phyloP scores from a whole-genome alignment of 2,113 vertebrate genomes.

The Indri indri region DNA sequence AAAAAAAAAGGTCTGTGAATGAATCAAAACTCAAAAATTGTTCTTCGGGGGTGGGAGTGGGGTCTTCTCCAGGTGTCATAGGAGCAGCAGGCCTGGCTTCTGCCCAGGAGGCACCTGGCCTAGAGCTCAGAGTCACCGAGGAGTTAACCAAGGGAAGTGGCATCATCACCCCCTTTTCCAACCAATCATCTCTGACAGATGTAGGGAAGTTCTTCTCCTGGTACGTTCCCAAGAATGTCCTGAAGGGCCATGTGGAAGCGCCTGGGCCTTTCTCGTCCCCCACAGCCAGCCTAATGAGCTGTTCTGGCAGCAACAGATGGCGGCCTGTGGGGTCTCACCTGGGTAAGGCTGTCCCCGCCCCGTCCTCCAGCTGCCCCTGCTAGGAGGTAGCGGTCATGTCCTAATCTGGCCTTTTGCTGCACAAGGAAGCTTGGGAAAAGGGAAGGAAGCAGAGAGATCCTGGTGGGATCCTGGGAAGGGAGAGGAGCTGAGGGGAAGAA shows the following conservation, averaged over 20 bases:
- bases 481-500: neutral
- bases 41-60: neutral
- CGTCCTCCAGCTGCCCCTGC: neutral
- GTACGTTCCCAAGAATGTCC: neutral
- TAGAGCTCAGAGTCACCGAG: neutral
- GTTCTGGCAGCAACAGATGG: slow-evolving; percentile 50
- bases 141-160: neutral
- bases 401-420: neutral
- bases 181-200: neutral
- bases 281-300: slow-evolving; percentile 34
- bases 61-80: neutral
- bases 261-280: neutral
- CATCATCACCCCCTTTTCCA: neutral
- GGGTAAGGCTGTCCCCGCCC: neutral
- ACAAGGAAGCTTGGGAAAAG: neutral
- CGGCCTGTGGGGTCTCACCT: slow-evolving; percentile 11
- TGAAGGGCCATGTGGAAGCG: neutral
- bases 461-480: neutral
- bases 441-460: neutral
- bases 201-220: neutral
- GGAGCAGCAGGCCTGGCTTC: neutral
- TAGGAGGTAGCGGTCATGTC: neutral
- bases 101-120: neutral
- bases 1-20: neutral
- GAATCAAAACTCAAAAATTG: neutral